Base-by-base conservation (phyloP, 1,140 invertebrate species). In the Bombus impatiens region DNA sequence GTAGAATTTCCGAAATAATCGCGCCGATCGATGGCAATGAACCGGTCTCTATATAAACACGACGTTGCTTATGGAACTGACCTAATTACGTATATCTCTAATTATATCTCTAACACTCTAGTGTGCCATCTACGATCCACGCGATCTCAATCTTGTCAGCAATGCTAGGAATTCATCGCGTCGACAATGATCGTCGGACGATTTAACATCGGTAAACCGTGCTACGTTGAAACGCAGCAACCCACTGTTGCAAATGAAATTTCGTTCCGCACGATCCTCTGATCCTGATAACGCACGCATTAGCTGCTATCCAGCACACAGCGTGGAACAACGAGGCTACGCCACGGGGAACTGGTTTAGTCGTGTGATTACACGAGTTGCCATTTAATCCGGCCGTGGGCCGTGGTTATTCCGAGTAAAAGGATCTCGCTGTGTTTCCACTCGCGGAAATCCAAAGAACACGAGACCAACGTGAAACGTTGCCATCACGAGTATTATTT, bases 301-400 rank as follows among this genome's bases (percentile, higher is more conserved):
- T 65, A n/a, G 18, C 3, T 32, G 47, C 70, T 75, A 65, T 82
- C 71, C 65, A 25, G 40, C 53, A 25, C 57, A 10, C 40, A 42
- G 35, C 37, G 70, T 74, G 28, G 42, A 74, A 82, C 32, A 25
- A 37, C 80, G 80, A 35, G 28, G 44, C 18, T 25, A 53, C 47
- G 82, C 59, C 35, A 65, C 62, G 32, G 37, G 47, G 32, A 84
- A 78, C 82, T 84, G 82, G 82, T 84, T 84, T 84, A 78, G 70
- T 59, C 74, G 65, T 68, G 65, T 78, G 82, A 78, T 84, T 78
- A 84, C 82, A 71, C 82, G 47, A 57, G 65, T 59, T 78, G 75
- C 65, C 82, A 78, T 84, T 84, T 84, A 84, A 84, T 78, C 47
- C 22, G 65, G n/a, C 47, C 82, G 82, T 84, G 65, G 75, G 82